Percentiles rank a stretch among this genome's conserved stretches.
phyloP scores from a whole-genome alignment of 2,888 invertebrate genomes.

The Aricia artaxerxes region DNA sequence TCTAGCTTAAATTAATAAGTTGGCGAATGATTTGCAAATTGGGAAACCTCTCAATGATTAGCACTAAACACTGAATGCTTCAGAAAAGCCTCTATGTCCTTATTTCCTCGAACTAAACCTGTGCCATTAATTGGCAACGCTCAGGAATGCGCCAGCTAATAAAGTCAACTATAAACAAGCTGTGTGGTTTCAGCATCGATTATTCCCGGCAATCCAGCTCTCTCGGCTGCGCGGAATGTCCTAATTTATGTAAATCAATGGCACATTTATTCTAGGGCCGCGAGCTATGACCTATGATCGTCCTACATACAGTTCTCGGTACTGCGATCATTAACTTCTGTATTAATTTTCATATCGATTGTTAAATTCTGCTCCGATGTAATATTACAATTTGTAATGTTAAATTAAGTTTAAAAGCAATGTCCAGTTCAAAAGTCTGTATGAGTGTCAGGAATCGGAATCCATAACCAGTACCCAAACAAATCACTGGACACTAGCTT shows the following conservation, averaged over 20 bases:
- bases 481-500: no score
- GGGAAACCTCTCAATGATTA: background rate
- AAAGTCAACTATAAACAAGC: background rate
- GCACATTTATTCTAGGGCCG: conserved; percentile 7
- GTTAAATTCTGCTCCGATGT: background rate
- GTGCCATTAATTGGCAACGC: background rate
- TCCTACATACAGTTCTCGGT: background rate
- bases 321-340: background rate
- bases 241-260: conserved; percentile 13
- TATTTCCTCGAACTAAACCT: background rate
- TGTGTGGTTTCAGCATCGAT: background rate
- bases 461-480: no score
- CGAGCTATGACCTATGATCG: background rate
- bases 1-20: no score
- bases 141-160: background rate
- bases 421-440: no score
- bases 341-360: background rate
- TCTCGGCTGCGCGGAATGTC: background rate
- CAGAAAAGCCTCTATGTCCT: background rate
- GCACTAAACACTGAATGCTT: background rate
- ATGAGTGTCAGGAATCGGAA: no score
- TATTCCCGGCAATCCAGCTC: background rate
- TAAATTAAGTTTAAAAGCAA: no score
- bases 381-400: no score
- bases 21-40: no score